These are phyloP conservation scores for Hyperoplus immaculatus DNA, from an alignment of 2,797 vertebrate genomes.

Conservation along the genomic window DNA sequence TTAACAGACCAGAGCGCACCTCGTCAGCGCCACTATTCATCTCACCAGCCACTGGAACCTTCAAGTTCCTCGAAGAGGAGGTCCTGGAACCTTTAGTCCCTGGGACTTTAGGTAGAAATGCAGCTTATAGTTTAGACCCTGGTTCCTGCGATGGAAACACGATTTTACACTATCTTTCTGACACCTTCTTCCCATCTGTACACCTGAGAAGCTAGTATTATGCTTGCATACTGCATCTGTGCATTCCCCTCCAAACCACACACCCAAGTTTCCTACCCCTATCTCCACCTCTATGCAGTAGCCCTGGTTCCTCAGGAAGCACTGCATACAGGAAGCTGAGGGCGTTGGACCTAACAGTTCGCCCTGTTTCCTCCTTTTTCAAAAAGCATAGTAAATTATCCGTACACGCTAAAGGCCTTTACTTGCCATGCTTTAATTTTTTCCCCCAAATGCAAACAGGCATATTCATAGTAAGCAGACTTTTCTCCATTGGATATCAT, in stretches of 20 bases:
- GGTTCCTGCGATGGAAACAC: too few relatives aligned
- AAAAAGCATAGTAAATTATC: conserved; percentile 52
- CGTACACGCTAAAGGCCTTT: not conserved
- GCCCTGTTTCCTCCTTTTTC: conserved; percentile 66
- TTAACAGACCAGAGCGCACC: too few relatives aligned
- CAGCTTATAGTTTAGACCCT: too few relatives aligned
- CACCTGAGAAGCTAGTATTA: conserved; percentile 35
- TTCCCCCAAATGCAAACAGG: conserved; percentile 1
- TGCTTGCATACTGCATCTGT: conserved; percentile 43
- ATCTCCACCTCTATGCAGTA: conserved; percentile 68
- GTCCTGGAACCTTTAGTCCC: too few relatives aligned
- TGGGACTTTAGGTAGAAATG: too few relatives aligned
- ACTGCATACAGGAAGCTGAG: conserved; percentile 72
- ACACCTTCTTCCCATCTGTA: conserved; percentile 17
- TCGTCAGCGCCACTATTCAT: too few relatives aligned
- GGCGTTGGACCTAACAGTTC: conserved; percentile 74
- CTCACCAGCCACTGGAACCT: too few relatives aligned
- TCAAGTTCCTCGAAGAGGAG: too few relatives aligned
- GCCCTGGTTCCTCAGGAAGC: conserved; percentile 77
- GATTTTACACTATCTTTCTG: too few relatives aligned
- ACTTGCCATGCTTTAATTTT: not conserved
- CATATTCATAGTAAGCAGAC: not conserved
- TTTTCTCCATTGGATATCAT: not conserved
- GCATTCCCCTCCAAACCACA: conserved; percentile 30
- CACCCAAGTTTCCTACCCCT: conserved; percentile 54